Evolutionary conservation across 2,797 vertebrate genomes (phyloP).

Genomic region (Scomberomorus guttatus): DNA sequence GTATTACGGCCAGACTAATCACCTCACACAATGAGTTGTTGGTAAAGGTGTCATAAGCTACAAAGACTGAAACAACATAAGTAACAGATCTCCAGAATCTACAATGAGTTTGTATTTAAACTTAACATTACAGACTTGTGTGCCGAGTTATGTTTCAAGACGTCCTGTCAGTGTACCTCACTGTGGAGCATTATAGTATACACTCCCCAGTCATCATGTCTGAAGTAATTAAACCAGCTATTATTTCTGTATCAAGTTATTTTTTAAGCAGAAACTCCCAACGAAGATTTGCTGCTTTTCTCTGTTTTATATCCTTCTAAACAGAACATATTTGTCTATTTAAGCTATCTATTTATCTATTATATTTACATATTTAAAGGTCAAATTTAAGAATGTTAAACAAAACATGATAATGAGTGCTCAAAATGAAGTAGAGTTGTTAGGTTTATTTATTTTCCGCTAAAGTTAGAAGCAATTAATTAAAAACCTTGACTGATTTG

Average conservation of each 20-base stretch:
- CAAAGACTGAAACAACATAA: constrained; percentile 39
- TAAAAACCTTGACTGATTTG: constrained; percentile 10
- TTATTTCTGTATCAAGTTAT: too few relatives aligned
- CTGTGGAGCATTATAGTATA: background rate
- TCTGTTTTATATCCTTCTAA: too few relatives aligned
- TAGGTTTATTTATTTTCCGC: constrained; percentile 1
- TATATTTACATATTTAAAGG: too few relatives aligned
- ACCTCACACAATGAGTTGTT: constrained; percentile 30
- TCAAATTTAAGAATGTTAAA: background rate
- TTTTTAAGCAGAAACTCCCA: too few relatives aligned
- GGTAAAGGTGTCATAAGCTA: constrained; percentile 33
- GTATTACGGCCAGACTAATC: constrained; percentile 37
- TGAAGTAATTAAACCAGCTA: background rate
- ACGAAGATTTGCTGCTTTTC: too few relatives aligned
- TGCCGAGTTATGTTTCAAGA: background rate
- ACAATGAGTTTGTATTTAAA: constrained; percentile 16
- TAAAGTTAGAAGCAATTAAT: background rate
- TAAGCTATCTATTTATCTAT: too few relatives aligned
- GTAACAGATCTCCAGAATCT: constrained; percentile 8
- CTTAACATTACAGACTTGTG: constrained; percentile 9
- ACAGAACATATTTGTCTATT: too few relatives aligned
- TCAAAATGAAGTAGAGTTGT: background rate
- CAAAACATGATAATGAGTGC: background rate
- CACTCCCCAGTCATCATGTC: background rate
- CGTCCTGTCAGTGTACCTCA: too few relatives aligned